Evolutionary conservation across 2,797 vertebrate genomes (phyloP), one percentile per base, ranked within the genome.

Genomic region (Anguilla pacifica): DNA sequence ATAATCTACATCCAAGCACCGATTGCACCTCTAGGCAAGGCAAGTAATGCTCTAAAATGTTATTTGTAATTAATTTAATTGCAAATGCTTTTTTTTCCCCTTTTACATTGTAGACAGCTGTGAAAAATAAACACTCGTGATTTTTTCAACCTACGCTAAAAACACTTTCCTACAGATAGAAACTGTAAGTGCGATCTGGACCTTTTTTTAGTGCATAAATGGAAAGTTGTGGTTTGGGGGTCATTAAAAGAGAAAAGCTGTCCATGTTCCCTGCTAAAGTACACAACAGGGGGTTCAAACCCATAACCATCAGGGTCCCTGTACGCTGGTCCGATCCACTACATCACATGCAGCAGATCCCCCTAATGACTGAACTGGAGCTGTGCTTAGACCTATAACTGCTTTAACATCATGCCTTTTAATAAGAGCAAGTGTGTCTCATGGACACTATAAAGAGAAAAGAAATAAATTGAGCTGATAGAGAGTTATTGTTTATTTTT

Each of bases 401-500:
- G 25, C n/a, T 82, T 82, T 82, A 82, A 46, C 79, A 51, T 51
- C 22, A 51, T 82, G 19, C 46, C 79, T 82, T 51, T 82, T 51
- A 82, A 82, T 46, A 82, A 82, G 19, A 51, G 79, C 2, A 51
- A 82, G 43, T 51, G 22, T 51, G 22, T 22, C 22, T 51, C 79
- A 82, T 51, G 79, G 79, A 49, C 22, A 51, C 46, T n/a, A 82
- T 82, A 49, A 49, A 82, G 46, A 77, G 1, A 82, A 81, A 81
- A 25, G 4, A 6, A 79, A 22, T 17, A 46, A 22, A 46, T 82
- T n/a, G 22, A 11, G 1, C 39, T 19, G 43, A 82, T n/a, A 22
- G 35, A 77, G 72, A 79, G 74, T 79, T 46, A 79, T 79, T 79
- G 74, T 79, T 46, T 79, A 43, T 39, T 43, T 79, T 22, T 43